A percentile compares a stretch with the other conserved stretches of the same genome.
These are phyloP conservation scores for Ciconia stormi DNA, from an alignment of 2,113 vertebrate genomes.

Conservation along the genomic window DNA sequence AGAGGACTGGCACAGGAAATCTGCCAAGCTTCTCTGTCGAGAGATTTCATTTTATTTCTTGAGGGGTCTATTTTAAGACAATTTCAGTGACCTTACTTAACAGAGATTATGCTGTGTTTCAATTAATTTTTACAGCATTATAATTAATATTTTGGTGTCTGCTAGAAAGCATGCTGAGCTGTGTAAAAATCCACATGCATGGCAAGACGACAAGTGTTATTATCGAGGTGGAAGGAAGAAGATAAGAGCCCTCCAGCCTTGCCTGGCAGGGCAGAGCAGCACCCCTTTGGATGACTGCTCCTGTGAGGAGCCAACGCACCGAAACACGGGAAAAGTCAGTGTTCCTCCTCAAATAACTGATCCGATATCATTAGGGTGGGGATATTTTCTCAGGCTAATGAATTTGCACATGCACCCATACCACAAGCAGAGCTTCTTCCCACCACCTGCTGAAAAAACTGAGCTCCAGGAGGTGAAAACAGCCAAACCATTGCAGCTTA, in stretches of 20 bases:
- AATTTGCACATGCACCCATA: neutral
- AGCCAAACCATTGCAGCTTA: neutral
- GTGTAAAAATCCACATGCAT: constrained; percentile 2
- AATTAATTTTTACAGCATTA: constrained; percentile 66
- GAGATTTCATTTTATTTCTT: constrained; percentile 48
- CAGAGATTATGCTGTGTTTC: constrained; percentile 52
- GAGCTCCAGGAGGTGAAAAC: neutral
- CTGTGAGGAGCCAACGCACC: accelerated
- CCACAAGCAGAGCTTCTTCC: neutral
- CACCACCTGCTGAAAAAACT: neutral
- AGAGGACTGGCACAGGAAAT: constrained; percentile 43
- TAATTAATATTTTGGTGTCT: constrained; percentile 69
- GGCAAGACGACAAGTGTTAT: constrained; percentile 7
- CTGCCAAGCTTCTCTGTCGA: constrained; percentile 25
- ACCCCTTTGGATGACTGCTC: neutral
- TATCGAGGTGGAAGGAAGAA: neutral
- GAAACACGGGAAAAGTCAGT: accelerated
- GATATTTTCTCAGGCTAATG: neutral
- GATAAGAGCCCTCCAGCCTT: constrained; percentile 19
- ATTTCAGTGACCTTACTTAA: constrained; percentile 60
- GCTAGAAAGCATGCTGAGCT: constrained; percentile 44
- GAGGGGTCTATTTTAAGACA: constrained; percentile 46
- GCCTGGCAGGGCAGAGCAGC: constrained; percentile 1
- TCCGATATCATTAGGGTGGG: accelerated
- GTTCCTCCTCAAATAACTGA: neutral